These are phyloP conservation scores for Cyclophora punctaria DNA, from an alignment of 2,888 invertebrate genomes.

Conservation along the genomic window DNA sequence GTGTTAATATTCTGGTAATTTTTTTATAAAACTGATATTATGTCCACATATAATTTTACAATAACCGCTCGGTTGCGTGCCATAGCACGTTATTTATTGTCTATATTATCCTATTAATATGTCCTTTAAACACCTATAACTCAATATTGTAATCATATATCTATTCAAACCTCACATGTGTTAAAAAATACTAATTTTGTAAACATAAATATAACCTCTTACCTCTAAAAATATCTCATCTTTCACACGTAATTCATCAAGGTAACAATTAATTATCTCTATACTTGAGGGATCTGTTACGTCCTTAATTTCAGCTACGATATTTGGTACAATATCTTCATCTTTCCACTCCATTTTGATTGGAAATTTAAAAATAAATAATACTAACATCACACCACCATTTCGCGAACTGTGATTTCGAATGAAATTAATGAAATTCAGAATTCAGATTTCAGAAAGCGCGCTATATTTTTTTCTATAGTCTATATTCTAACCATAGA, in stretches of 20 bases:
- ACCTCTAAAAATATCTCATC: conserved; percentile 52
- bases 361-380: too few relatives aligned
- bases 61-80: too few relatives aligned
- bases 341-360: background rate
- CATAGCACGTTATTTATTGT: background rate
- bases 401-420: too few relatives aligned
- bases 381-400: too few relatives aligned
- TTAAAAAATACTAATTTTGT: background rate
- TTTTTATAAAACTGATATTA: too few relatives aligned
- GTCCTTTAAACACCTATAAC: background rate
- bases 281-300: conserved; percentile 42
- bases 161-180: background rate
- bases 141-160: background rate
- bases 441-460: too few relatives aligned
- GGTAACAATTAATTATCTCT: conserved; percentile 36
- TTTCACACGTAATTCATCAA: conserved; percentile 37
- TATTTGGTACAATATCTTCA: conserved; percentile 7
- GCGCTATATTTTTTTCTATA: too few relatives aligned
- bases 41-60: background rate
- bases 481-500: too few relatives aligned
- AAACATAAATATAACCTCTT: conserved; percentile 4
- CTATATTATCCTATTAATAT: background rate
- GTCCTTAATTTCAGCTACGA: conserved; percentile 31
- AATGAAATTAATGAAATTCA: too few relatives aligned
- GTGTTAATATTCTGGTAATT: too few relatives aligned